A percentile compares a stretch with the other conserved stretches of the same genome.
Conservation (phyloP, 2,888 invertebrate genomes). For the Drosophila vallismaia region DNA sequence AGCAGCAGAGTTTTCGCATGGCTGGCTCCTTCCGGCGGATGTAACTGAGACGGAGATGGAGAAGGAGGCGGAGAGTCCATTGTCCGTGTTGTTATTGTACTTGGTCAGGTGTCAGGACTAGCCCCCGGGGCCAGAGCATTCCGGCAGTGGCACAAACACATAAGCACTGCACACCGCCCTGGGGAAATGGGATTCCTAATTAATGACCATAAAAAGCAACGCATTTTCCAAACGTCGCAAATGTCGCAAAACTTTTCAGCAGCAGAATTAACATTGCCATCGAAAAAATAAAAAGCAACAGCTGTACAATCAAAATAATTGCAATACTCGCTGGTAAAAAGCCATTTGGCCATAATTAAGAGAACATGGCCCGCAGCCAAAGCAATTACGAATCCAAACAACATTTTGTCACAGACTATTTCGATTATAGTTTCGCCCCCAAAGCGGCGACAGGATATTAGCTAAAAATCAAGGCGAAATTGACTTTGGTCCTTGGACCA, state of each 20-base stretch:
- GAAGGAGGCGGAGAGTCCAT: constrained; percentile 12
- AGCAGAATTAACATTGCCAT: constrained; percentile 54
- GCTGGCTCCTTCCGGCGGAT: constrained; percentile 67
- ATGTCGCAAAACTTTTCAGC: constrained; percentile 54
- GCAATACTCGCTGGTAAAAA: constrained; percentile 56
- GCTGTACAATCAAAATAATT: constrained; percentile 68
- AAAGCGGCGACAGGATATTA: constrained; percentile 72
- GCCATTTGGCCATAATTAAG: constrained; percentile 74
- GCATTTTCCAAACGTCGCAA: constrained; percentile 41
- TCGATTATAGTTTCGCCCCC: constrained; percentile 65
- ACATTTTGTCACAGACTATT: constrained; percentile 52
- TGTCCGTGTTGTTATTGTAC: constrained; percentile 39
- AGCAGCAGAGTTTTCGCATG: constrained; percentile 38
- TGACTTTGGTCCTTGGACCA: constrained; percentile 44
- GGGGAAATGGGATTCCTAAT: constrained; percentile 71
- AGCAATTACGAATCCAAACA: constrained; percentile 72
- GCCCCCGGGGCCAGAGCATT: constrained; percentile 53
- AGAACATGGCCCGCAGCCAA: constrained; percentile 60
- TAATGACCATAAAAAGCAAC: constrained; percentile 73
- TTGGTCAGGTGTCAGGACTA: constrained; percentile 65
- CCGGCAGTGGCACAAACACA: not conserved
- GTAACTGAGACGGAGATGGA: constrained; percentile 51
- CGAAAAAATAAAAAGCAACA: constrained; percentile 1
- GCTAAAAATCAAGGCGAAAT: constrained; percentile 68
- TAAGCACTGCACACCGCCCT: constrained; percentile 6